Conservation (phyloP, 2,888 invertebrate species). For the Drosophila mimica region DNA sequence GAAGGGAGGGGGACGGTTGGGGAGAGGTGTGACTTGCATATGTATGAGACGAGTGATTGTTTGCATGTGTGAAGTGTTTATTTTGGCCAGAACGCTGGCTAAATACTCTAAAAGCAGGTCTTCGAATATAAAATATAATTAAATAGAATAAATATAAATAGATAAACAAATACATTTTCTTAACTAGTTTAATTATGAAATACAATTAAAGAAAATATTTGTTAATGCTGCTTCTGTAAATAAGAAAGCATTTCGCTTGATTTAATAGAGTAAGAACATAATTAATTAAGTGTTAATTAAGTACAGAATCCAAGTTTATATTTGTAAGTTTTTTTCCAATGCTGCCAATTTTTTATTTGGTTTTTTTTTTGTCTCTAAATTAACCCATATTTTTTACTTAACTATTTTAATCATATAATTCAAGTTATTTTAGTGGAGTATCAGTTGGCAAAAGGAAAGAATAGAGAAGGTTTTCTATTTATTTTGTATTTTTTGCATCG, state of each 20-base stretch:
- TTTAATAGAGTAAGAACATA: too few species aligned
- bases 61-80: constrained; percentile 7
- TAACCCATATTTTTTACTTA: too few species aligned
- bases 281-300: too few species aligned
- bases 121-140: background rate
- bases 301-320: too few species aligned
- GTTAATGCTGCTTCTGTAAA: background rate
- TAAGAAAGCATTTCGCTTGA: background rate
- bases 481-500: too few species aligned
- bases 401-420: too few species aligned
- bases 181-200: background rate
- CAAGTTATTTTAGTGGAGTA: background rate
- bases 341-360: too few species aligned
- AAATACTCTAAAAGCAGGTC: constrained; percentile 15
- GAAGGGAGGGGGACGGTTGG: background rate
- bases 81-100: background rate
- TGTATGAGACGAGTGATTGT: constrained; percentile 35
- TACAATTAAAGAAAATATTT: background rate
- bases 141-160: background rate
- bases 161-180: background rate
- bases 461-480: background rate
- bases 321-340: too few species aligned
- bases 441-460: background rate
- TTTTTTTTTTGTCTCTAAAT: too few species aligned
- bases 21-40: constrained; percentile 31